A percentile compares a stretch with the other conserved stretches of the same genome.
phyloP scores from a whole-genome alignment of 2,113 vertebrate species.

The Myanophis thanlyinensis region DNA sequence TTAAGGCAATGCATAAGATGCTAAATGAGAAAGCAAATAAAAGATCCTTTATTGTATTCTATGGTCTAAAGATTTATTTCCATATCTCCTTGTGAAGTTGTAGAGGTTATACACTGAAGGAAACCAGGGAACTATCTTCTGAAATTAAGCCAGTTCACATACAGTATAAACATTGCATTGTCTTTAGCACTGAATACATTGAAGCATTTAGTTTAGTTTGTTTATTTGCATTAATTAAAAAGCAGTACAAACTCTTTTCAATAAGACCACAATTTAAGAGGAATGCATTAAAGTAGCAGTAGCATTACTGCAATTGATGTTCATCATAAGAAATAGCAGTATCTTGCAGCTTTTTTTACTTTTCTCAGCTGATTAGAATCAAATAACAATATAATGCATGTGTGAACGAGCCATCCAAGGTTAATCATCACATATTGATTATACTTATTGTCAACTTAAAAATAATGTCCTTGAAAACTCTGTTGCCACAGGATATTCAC shows the following conservation, averaged over 20 bases:
- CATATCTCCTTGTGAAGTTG: not conserved
- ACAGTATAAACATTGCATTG: not conserved
- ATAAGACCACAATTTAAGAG: not conserved
- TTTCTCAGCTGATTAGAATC: not conserved
- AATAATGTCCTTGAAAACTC: not conserved
- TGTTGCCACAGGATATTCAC: not conserved
- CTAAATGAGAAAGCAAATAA: not conserved
- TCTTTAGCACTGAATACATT: not conserved
- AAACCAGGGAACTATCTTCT: not conserved
- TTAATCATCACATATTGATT: not conserved
- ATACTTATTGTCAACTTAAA: not conserved
- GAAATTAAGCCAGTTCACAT: not conserved
- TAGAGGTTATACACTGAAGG: not conserved
- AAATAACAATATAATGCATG: not conserved
- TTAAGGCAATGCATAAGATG: not conserved
- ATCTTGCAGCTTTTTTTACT: not conserved
- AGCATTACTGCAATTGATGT: not conserved
- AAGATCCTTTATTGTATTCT: not conserved
- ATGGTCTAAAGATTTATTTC: not conserved
- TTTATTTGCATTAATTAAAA: not conserved
- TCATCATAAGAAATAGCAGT: not conserved
- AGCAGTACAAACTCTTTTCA: not conserved
- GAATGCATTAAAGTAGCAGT: not conserved
- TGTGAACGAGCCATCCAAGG: not conserved
- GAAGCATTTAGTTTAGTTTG: not conserved